Percentiles rank a stretch among this genome's conserved stretches.
Evolutionary conservation across 1,140 invertebrate species (phyloP).

Genomic region (Triops cancriformis): DNA sequence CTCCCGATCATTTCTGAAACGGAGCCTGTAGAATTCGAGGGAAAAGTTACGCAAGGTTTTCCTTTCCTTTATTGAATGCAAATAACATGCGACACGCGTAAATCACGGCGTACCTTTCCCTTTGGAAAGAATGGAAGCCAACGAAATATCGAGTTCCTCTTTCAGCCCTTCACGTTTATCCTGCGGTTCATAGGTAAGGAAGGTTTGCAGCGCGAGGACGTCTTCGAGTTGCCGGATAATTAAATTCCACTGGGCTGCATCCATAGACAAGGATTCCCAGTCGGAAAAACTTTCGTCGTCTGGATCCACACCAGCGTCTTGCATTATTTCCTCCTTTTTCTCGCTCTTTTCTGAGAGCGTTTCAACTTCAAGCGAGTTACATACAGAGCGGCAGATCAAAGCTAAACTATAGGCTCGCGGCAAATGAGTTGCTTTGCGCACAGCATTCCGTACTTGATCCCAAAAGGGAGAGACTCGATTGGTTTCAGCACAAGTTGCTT

Average conservation of each 20-base stretch:
- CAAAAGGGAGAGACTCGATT: slow-evolving; percentile 54
- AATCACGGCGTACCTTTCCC: slow-evolving; percentile 54
- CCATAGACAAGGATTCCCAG: slow-evolving; percentile 76
- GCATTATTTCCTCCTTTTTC: slow-evolving; percentile 35
- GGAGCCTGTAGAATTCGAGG: slow-evolving; percentile 44
- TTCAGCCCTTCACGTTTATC: slow-evolving; percentile 46
- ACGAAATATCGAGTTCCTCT: slow-evolving; percentile 55
- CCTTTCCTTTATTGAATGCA: not conserved
- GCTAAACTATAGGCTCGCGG: slow-evolving; percentile 62
- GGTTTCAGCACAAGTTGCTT: not conserved
- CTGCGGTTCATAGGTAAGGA: slow-evolving; percentile 45
- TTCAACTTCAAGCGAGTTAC: slow-evolving; percentile 41
- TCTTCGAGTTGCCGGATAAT: slow-evolving; percentile 82
- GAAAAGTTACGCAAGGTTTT: not conserved
- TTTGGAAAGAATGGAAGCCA: slow-evolving; percentile 61
- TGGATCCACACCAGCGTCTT: slow-evolving; percentile 31
- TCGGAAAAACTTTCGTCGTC: slow-evolving; percentile 39
- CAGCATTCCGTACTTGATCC: slow-evolving; percentile 56
- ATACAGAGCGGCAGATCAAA: slow-evolving; percentile 64
- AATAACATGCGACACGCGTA: slow-evolving; percentile 9
- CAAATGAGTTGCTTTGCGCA: slow-evolving; percentile 59
- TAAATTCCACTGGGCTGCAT: slow-evolving; percentile 74
- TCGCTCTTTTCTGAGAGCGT: slow-evolving; percentile 43
- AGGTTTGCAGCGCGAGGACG: slow-evolving; percentile 59
- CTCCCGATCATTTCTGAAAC: slow-evolving; percentile 72